Conservation (phyloP, 2,888 invertebrate genomes). For the Spodoptera exigua region DNA sequence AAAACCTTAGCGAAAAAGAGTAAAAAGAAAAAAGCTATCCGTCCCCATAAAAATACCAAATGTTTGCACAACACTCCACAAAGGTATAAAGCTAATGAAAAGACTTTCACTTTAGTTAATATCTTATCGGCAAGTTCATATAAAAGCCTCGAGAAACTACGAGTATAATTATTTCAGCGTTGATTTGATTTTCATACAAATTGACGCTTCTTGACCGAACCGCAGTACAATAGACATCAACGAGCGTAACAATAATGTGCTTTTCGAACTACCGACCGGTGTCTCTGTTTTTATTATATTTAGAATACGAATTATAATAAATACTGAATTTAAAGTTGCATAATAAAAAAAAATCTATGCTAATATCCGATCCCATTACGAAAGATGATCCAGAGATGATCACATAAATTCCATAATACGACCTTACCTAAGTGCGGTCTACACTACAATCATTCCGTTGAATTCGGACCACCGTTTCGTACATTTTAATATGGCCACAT, state of each 20-base stretch:
- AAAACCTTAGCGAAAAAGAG: too few species aligned
- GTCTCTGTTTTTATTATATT: too few species aligned
- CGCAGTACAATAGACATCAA: conserved; percentile 67
- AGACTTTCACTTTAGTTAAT: conserved; percentile 53
- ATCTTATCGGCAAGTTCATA: conserved; percentile 33
- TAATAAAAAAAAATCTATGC: not conserved
- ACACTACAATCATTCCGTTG: conserved; percentile 77
- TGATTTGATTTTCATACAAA: conserved; percentile 39
- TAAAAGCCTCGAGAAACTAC: conserved; percentile 13
- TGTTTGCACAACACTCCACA: conserved; percentile 19
- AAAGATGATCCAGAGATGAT: conserved; percentile 17
- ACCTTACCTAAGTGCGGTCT: conserved; percentile 72
- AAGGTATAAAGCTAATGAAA: conserved; percentile 45
- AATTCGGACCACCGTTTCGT: conserved; percentile 63
- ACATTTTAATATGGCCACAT: conserved; percentile 61
- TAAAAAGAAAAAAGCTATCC: not conserved
- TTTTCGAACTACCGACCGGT: too few species aligned
- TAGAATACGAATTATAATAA: too few species aligned
- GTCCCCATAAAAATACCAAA: not conserved
- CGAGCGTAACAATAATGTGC: conserved; percentile 35
- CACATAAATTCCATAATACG: conserved; percentile 32
- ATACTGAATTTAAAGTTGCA: too few species aligned
- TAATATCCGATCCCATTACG: conserved; percentile 26
- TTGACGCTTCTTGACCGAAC: not conserved
- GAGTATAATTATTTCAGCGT: conserved; percentile 18